phyloP scores from a whole-genome alignment of 2,797 vertebrate species.

The Cyclura pinguis region DNA sequence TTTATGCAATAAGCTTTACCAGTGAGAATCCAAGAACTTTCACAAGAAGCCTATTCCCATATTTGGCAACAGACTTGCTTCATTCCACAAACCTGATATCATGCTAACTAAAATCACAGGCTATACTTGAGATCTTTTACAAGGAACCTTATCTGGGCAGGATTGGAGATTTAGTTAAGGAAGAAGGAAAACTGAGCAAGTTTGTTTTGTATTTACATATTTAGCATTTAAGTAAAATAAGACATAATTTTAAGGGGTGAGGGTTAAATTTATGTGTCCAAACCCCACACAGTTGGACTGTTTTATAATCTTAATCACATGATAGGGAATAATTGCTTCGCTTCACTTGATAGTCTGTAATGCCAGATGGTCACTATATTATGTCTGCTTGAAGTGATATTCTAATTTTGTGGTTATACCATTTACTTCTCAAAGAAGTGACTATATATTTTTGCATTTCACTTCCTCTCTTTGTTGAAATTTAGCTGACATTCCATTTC shows the following conservation, averaged over 20 bases:
- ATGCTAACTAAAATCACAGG: conserved; percentile 51
- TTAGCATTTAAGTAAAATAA: conserved; percentile 15
- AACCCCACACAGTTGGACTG: background rate
- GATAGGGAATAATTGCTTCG: background rate
- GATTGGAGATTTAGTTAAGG: conserved; percentile 43
- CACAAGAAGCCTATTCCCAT: conserved; percentile 66
- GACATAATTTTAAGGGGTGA: background rate
- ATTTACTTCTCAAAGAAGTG: background rate
- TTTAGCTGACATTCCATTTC: background rate
- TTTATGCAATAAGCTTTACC: conserved; percentile 46
- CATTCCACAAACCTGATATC: conserved; percentile 74
- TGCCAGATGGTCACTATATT: background rate
- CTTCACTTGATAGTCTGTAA: background rate
- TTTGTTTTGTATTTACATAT: conserved; percentile 14
- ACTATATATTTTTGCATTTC: background rate
- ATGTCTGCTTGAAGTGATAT: background rate
- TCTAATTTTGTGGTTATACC: background rate
- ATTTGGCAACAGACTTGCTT: conserved; percentile 74
- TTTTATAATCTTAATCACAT: background rate
- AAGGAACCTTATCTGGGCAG: conserved; percentile 51
- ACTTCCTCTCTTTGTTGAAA: background rate
- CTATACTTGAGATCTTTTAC: conserved; percentile 55
- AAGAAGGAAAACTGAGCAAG: conserved; percentile 14
- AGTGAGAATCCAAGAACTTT: conserved; percentile 62
- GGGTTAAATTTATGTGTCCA: background rate